Conservation (phyloP, 1,140 invertebrate genomes). For the Drosophila ananassae region DNA sequence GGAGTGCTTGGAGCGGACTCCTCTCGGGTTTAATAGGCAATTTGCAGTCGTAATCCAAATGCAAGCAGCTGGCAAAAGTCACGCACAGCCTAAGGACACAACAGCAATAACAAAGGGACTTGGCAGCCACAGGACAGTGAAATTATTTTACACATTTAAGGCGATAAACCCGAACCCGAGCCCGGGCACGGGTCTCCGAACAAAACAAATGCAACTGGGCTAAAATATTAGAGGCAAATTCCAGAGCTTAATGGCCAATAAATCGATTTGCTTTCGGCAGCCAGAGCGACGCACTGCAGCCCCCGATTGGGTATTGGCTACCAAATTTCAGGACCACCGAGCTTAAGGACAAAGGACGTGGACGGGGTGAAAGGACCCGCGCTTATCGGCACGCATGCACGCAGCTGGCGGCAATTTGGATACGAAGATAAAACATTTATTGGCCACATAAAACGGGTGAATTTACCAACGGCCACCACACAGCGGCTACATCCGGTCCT, state of each 20-base stretch:
- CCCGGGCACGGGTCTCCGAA: neutral
- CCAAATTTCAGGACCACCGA: conserved; percentile 11
- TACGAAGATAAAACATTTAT: conserved; percentile 80
- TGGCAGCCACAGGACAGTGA: conserved; percentile 33
- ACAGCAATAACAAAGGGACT: conserved; percentile 21
- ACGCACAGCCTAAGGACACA: conserved; percentile 47
- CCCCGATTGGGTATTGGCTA: conserved; percentile 5
- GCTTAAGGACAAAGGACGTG: neutral
- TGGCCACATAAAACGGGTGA: conserved; percentile 78
- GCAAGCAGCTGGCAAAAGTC: conserved; percentile 51
- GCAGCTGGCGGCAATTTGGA: conserved; percentile 77
- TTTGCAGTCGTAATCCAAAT: conserved; percentile 67
- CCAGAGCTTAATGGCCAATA: conserved; percentile 72
- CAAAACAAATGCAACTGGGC: conserved; percentile 66
- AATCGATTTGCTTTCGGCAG: conserved; percentile 66
- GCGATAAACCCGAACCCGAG: conserved; percentile 32
- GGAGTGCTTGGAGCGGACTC: neutral
- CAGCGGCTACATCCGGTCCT: conserved; percentile 47
- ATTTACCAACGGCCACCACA: conserved; percentile 60
- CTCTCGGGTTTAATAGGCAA: conserved; percentile 61
- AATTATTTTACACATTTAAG: conserved; percentile 56
- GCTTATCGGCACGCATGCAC: conserved; percentile 79
- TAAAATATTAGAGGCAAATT: conserved; percentile 70
- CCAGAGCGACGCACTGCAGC: conserved; percentile 48
- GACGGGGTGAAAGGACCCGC: conserved; percentile 13